Percentiles rank a stretch among this genome's conserved stretches.
Conservation (phyloP, 2,888 invertebrate species). For the Ormyrus pomaceus region DNA sequence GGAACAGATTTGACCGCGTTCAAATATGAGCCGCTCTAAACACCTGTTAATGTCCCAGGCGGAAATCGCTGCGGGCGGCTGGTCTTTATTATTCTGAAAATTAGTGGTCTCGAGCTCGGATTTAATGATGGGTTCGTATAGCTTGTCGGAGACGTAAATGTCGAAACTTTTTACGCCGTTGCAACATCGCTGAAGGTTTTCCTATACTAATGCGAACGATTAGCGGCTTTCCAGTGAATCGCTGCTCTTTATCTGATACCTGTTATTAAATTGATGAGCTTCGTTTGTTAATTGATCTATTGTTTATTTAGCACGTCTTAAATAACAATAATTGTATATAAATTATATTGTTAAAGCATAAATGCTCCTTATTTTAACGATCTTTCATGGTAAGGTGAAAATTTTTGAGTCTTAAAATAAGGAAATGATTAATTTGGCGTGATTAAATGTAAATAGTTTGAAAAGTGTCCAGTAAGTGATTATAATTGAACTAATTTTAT, state of each 20-base stretch:
- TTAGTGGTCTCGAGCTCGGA: neutral
- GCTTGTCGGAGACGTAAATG: conserved; percentile 15
- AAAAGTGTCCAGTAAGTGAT: too few relatives aligned
- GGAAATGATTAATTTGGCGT: too few relatives aligned
- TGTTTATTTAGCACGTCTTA: neutral
- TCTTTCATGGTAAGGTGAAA: too few relatives aligned
- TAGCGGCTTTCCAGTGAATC: conserved; percentile 6
- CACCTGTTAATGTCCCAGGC: conserved; percentile 17
- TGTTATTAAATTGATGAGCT: neutral
- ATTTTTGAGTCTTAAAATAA: too few relatives aligned
- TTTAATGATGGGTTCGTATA: conserved; percentile 10
- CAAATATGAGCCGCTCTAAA: conserved; percentile 6
- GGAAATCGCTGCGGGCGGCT: neutral
- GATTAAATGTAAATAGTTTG: too few relatives aligned
- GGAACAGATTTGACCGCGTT: conserved; percentile 16
- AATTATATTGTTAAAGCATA: too few relatives aligned
- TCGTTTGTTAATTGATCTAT: neutral
- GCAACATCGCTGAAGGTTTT: conserved; percentile 14
- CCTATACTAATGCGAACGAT: neutral
- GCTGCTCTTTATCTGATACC: neutral
- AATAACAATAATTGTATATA: too few relatives aligned
- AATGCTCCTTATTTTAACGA: too few relatives aligned
- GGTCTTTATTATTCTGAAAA: conserved; percentile 27
- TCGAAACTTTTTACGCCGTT: conserved; percentile 16
- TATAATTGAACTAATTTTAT: too few relatives aligned